Conservation (phyloP, 2,113 vertebrate species). For the Aegypius monachus region DNA sequence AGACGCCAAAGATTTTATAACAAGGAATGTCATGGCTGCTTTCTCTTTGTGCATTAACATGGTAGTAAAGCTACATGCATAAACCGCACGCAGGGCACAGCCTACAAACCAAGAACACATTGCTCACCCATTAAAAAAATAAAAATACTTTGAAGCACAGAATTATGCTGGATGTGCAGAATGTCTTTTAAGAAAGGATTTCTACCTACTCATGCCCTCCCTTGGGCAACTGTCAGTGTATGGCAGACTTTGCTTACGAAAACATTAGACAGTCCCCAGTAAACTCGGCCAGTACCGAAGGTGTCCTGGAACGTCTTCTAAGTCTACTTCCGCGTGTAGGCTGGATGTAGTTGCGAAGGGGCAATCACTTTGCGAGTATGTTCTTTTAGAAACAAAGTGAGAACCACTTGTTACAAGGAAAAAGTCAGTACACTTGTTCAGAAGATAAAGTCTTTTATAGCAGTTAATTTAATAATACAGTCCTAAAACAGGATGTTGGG, state of each 20-base stretch:
- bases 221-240: constrained; percentile 15
- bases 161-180: constrained; percentile 28
- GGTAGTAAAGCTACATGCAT: constrained; percentile 62
- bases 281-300: neutral
- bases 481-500: constrained; percentile 56
- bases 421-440: constrained; percentile 42
- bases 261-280: neutral
- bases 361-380: neutral
- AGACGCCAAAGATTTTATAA: constrained; percentile 62
- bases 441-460: constrained; percentile 74
- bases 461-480: constrained; percentile 67
- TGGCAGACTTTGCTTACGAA: constrained; percentile 27
- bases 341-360: neutral
- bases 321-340: neutral
- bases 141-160: constrained; percentile 55
- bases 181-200: constrained; percentile 17
- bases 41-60: constrained; percentile 64
- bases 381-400: constrained; percentile 5
- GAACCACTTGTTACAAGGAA: constrained; percentile 13
- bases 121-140: constrained; percentile 56
- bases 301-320: constrained; percentile 21
- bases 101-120: constrained; percentile 44
- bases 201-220: constrained; percentile 2
- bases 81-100: constrained; percentile 42
- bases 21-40: constrained; percentile 61